Percentiles rank a stretch among this genome's conserved stretches.
phyloP scores from a whole-genome alignment of 2,888 invertebrate species.

The Lepidochrysops patricia region DNA sequence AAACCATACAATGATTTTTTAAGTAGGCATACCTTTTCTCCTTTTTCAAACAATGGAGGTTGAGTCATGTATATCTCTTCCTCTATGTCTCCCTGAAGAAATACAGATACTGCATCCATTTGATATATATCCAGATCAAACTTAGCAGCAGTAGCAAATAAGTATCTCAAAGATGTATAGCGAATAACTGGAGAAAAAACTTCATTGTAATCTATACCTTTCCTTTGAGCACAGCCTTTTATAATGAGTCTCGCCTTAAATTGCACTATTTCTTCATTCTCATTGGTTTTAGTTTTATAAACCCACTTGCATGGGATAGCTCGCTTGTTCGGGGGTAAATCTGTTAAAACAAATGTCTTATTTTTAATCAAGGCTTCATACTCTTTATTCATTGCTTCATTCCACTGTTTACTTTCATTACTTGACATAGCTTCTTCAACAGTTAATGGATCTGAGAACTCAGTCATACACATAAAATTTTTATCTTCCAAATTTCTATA shows the following conservation, averaged over 20 bases:
- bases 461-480: background rate
- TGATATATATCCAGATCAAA: slow-evolving; percentile 19
- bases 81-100: slow-evolving; percentile 25
- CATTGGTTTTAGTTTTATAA: slow-evolving; percentile 23
- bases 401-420: no score
- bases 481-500: background rate
- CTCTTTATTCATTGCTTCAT: background rate
- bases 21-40: slow-evolving; percentile 22
- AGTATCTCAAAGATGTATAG: slow-evolving; percentile 22
- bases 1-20: no score
- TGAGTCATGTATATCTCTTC: slow-evolving; percentile 24
- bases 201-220: slow-evolving; percentile 5
- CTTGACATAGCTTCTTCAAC: background rate
- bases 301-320: slow-evolving; percentile 21
- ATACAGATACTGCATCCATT: slow-evolving; percentile 23
- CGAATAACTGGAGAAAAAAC: slow-evolving; percentile 22
- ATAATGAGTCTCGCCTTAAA: slow-evolving; percentile 13
- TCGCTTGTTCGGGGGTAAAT: background rate
- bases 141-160: slow-evolving; percentile 18
- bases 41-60: slow-evolving; percentile 12
- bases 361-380: no score
- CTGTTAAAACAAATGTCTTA: background rate
- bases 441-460: background rate
- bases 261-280: slow-evolving; percentile 13
- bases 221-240: slow-evolving; percentile 5